Base-by-base conservation (phyloP, 2,888 invertebrate genomes). In the Allophyes oxyacanthae region DNA sequence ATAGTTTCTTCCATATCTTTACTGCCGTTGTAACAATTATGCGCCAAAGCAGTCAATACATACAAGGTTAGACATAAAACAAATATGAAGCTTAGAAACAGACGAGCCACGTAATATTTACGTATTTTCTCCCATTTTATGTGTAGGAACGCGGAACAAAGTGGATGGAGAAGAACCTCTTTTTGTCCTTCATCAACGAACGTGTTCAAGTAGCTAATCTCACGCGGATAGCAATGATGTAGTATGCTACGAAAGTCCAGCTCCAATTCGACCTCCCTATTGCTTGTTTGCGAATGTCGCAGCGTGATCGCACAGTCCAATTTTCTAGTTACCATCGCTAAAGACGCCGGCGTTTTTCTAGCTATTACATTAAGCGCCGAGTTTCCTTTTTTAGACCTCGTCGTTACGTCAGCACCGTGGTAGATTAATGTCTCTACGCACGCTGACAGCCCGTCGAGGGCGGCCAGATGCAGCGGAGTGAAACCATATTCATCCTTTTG, bases 81-180 rank as follows among this genome's bases (percentile, higher is more conserved):
- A 82, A 97, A 98, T 56, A 97, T 95, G 64, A 97, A 96, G 85
- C 97, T 97, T 75, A 97, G 95, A 64, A 97, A 94, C 72, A 98
- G 92, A 50, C 97, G 94, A 0, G 96, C 97, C 10, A 97, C 96
- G 81, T 98, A 98, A 82, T 97, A 98, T 89, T 97, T 97, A 26
- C 98, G 95, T 69, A 98, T 98, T 86, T 98, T 97, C 78, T 97
- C 97, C 98, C 98, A 98, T 84, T 98, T 98, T 48, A 98, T 95
- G 82, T 98, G 96, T 0, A 98, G 92, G 82, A 98, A 98, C 0
- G 98, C 97, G 7, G 98, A 97, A 84, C 98, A 98, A 4, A 98
- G 89, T 0, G 98, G 98, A 91, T 98, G 98, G 49, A 97, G 95
- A 2, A 98, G 88, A 34, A 98, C 97, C 84, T 97, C 97, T 80